Evolutionary conservation across 2,797 vertebrate species (phyloP).

Genomic region (Hypotaenidia okinawae): DNA sequence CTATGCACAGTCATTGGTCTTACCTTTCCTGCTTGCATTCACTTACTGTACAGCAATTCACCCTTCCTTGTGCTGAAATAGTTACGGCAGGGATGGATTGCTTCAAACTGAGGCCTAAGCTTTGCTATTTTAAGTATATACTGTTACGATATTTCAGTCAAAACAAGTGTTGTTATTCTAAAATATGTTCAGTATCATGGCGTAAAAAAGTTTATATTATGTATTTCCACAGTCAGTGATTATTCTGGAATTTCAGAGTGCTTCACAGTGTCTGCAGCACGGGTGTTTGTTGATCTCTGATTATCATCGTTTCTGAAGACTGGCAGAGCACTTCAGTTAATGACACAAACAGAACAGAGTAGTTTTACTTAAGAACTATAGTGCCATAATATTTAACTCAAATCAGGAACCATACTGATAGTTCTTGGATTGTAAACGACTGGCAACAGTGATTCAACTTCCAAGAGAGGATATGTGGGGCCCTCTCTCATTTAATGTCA

Average conservation of each 20-base stretch:
- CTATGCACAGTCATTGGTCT: not conserved
- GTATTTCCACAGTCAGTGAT: not conserved
- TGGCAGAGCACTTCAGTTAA: constrained; percentile 10
- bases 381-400: not conserved
- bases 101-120: not conserved
- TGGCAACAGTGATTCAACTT: not conserved
- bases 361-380: not conserved
- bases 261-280: not conserved
- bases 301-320: not conserved
- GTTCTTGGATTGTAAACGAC: not conserved
- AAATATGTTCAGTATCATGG: not conserved
- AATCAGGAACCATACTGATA: not conserved
- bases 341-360: not conserved
- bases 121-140: not conserved
- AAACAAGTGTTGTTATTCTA: not conserved
- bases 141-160: not conserved
- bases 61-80: not conserved
- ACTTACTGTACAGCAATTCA: not conserved
- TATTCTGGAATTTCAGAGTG: not conserved
- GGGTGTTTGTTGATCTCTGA: not conserved
- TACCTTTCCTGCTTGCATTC: not conserved
- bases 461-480: not conserved
- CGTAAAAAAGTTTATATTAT: not conserved
- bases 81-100: not conserved
- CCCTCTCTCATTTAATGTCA: not conserved